phyloP scores from a whole-genome alignment of 1,140 invertebrate species.

The Pseudomyrmex sp. region DNA sequence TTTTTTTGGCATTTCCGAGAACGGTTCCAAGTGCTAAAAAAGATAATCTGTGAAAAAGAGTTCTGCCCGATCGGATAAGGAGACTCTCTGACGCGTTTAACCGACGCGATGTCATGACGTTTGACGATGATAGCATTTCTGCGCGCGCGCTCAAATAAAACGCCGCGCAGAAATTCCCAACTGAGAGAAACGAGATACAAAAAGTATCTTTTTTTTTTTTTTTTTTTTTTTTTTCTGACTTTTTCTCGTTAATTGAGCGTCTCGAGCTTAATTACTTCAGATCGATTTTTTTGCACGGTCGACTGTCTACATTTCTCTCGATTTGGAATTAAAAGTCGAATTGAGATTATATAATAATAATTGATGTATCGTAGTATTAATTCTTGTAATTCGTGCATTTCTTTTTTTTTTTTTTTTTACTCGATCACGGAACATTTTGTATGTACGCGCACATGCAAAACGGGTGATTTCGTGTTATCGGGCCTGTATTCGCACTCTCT shows the following conservation, averaged over 20 bases:
- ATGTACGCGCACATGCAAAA: constrained; percentile 1
- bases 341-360: too few relatives aligned
- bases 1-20: too few relatives aligned
- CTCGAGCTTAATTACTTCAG: not conserved
- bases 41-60: constrained; percentile 33
- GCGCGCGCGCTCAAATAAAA: not conserved
- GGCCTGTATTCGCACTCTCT: constrained; percentile 19
- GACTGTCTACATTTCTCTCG: too few relatives aligned
- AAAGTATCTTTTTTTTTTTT: too few relatives aligned
- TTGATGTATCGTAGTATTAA: too few relatives aligned
- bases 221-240: not conserved
- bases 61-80: not conserved
- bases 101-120: constrained; percentile 37
- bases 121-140: not conserved
- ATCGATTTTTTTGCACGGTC: constrained; percentile 12
- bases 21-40: not conserved
- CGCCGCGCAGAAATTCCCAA: too few relatives aligned
- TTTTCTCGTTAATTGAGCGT: not conserved
- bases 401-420: too few relatives aligned
- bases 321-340: constrained; percentile 21
- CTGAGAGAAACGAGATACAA: too few relatives aligned
- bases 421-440: constrained; percentile 2
- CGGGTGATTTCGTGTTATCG: constrained; percentile 48
- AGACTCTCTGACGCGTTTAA: not conserved
- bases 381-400: too few relatives aligned